Evolutionary conservation across 64 coral and sea anemone genomes (phyloP), one percentile per base, ranked within the genome.

Genomic region (Trachythela sp.): DNA sequence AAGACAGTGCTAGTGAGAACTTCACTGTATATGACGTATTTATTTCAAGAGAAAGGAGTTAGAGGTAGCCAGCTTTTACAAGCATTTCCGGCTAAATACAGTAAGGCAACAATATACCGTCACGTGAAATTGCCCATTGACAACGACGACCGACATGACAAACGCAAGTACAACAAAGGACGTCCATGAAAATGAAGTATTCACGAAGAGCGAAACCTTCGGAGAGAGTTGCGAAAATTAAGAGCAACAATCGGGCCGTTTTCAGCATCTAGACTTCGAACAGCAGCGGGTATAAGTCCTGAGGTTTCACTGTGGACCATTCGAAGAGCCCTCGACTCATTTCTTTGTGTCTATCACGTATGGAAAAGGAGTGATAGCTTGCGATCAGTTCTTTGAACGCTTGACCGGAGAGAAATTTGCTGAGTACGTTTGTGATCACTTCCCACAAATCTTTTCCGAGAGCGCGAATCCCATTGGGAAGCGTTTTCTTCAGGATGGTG

Each of bases 401-500:
- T 4, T 77, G 26, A 77, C 3, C 2, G 71, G 71, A 3, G 71
- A 77, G 17, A 34, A 77, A 3, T 38, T 58, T 58, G 54, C 54
- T 13, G 54, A 58, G 54, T 58, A 58, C 54, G 54, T 58, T 3
- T 13, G 54, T 2, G 4, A 6, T 58, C 7, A 58, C 3, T 77
- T 38, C 7, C 29, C 71, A 34, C 36, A 35, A 4, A 77, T 77
- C 3, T 38, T 77, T 77, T 26, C 4, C 31, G 31, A 77, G 2
- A 77, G 71, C 31, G 54, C 77, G 60, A 92, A 89, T 56, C 42
- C 54, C 8, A 60, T 36, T 33, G 9, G 9, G 34, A 84, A 48
- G 40, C 83, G 86, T 0, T 90, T 48, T 86, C 84, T 90, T 1
- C 88, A 90, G 60, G 92, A 90, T 15, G 85, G 92, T 8, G 92